These are phyloP conservation scores for Parazoanthus darwini DNA, from an alignment of 92 coral and sea anemone species.

Conservation along the genomic window DNA sequence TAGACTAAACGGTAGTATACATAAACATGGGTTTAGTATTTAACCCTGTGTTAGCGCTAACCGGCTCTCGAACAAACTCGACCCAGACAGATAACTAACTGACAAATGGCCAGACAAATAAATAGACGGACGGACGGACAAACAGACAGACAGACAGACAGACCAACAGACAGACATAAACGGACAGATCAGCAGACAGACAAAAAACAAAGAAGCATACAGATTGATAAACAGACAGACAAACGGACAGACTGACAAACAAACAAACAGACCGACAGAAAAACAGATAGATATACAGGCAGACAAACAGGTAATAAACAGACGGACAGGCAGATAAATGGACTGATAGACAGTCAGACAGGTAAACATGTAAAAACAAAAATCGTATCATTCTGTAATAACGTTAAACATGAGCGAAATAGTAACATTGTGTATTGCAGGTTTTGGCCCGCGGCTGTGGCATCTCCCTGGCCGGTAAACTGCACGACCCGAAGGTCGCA, in stretches of 20 bases:
- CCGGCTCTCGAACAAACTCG: too few species aligned
- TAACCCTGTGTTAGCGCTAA: too few species aligned
- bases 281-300: background rate
- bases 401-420: too few species aligned
- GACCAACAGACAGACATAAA: background rate
- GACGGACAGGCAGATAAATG: background rate
- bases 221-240: background rate
- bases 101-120: too few species aligned
- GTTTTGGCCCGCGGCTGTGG: slow-evolving; percentile 79
- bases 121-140: background rate
- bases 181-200: background rate
- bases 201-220: background rate
- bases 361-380: background rate
- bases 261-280: background rate
- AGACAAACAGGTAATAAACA: background rate
- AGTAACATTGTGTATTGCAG: slow-evolving; percentile 37
- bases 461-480: slow-evolving; percentile 67
- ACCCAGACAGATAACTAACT: too few species aligned
- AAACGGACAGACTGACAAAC: background rate
- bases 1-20: too few species aligned
- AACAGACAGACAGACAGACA: background rate
- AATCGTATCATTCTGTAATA: background rate
- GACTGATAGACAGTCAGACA: background rate
- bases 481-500: slow-evolving; percentile 92
- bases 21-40: too few species aligned